Percentiles rank a stretch among this genome's conserved stretches.
Conservation (phyloP, 1,140 invertebrate genomes). For the Odontomachus brunneus region DNA sequence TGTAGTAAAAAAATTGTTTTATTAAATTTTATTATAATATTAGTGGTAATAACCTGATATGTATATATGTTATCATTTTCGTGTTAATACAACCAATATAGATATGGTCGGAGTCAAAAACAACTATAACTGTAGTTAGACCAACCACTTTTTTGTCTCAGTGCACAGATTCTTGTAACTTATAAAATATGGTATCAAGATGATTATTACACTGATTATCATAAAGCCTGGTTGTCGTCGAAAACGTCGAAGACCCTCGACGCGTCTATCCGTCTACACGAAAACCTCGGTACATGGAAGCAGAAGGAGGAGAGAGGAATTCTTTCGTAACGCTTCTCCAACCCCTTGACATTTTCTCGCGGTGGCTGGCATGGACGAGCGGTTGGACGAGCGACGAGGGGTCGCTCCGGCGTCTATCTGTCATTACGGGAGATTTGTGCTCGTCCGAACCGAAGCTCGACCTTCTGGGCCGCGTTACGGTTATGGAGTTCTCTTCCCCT, state of each 20-base stretch:
- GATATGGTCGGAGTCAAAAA: too few species aligned
- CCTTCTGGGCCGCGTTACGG: slow-evolving; percentile 77
- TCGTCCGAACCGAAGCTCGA: slow-evolving; percentile 71
- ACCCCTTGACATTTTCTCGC: slow-evolving; percentile 69
- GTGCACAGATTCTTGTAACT: neutral
- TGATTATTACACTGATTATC: slow-evolving; percentile 1
- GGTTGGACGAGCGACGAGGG: slow-evolving; percentile 67
- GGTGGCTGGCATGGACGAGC: slow-evolving; percentile 35
- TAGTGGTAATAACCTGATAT: too few species aligned
- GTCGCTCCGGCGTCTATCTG: slow-evolving; percentile 78
- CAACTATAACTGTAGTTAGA: too few species aligned
- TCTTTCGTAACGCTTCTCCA: slow-evolving; percentile 63
- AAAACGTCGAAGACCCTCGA: slow-evolving; percentile 43
- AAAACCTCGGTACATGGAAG: neutral
- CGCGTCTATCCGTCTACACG: slow-evolving; percentile 32
- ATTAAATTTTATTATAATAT: too few species aligned
- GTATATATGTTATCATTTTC: too few species aligned
- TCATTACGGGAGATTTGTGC: slow-evolving; percentile 78
- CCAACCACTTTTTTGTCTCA: too few species aligned
- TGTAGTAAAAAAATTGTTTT: too few species aligned
- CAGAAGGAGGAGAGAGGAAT: slow-evolving; percentile 2
- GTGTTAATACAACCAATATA: too few species aligned
- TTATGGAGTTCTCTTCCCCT: slow-evolving; percentile 72
- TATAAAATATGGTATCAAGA: neutral
- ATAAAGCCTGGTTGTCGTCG: slow-evolving; percentile 18